A percentile compares a stretch with the other conserved stretches of the same genome.
Conservation (phyloP, 2,888 invertebrate species). For the Suillia variegata region DNA sequence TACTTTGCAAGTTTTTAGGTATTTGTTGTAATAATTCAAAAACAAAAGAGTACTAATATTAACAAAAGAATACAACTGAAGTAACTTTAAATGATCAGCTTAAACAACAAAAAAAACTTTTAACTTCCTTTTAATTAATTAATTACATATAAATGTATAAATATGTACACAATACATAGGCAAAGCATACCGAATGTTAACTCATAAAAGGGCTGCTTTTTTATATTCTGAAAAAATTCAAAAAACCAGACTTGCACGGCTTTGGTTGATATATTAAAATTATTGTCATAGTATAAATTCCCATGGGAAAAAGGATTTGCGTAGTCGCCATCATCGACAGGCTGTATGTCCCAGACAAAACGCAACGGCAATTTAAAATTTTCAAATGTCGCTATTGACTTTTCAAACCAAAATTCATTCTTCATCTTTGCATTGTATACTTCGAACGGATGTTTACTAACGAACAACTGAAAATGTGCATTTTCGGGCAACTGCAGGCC, state of each 20-base stretch:
- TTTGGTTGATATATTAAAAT: slow-evolving; percentile 79
- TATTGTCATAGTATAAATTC: slow-evolving; percentile 74
- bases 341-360: slow-evolving; percentile 89
- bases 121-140: too few relatives aligned
- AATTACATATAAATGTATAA: too few relatives aligned
- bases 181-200: slow-evolving; percentile 71
- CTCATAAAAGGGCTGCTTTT: slow-evolving; percentile 82
- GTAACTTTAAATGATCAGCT: too few relatives aligned
- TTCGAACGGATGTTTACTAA: slow-evolving; percentile 85
- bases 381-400: slow-evolving; percentile 57
- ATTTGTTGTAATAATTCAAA: too few relatives aligned
- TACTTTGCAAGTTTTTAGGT: too few relatives aligned
- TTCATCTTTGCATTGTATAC: slow-evolving; percentile 81
- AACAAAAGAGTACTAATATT: too few relatives aligned
- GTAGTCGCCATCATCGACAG: slow-evolving; percentile 83
- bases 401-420: slow-evolving; percentile 76
- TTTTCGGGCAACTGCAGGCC: slow-evolving; percentile 83
- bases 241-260: slow-evolving; percentile 84
- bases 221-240: slow-evolving; percentile 79
- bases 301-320: slow-evolving; percentile 83
- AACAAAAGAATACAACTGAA: too few relatives aligned
- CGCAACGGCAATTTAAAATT: slow-evolving; percentile 75
- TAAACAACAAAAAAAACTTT: too few relatives aligned
- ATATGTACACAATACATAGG: too few relatives aligned
- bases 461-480: slow-evolving; percentile 84